Evolutionary conservation across 1,140 invertebrate species (phyloP), one percentile per base, ranked within the genome.

Genomic region (Leptonema lineaticorne): DNA sequence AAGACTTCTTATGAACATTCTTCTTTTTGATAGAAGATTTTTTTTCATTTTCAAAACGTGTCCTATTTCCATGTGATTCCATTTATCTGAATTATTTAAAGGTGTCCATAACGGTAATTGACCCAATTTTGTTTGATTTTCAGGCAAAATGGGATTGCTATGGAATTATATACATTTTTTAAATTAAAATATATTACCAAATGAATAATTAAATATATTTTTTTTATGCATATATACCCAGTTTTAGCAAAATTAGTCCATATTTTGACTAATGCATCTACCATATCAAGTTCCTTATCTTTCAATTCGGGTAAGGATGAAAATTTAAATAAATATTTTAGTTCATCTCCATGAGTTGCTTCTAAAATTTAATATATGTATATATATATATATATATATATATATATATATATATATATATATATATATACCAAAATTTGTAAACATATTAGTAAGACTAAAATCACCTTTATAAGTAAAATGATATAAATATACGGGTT

Each of bases 171-270:
- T n/a, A n/a, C n/a, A n/a, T n/a, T n/a, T n/a, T n/a, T n/a, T n/a
- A n/a, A n/a, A n/a, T n/a, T n/a, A n/a, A n/a, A n/a, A n/a, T n/a
- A n/a, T n/a, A n/a, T n/a, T n/a, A n/a, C n/a, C n/a, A n/a, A n/a
- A n/a, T n/a, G n/a, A n/a, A n/a, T n/a, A n/a, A n/a, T n/a, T n/a
- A n/a, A n/a, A n/a, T 41, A 41, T 11, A 11, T 14, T 41, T 41
- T 41, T 41, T 2, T 14, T 5, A 33, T 33, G 30, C 30, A 33
- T 33, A 41, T 16, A 11, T 62, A 72, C 71, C 71, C 71, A 22
- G 68, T 50, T 48, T 30, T 68, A 24, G 71, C 71, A 46, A 73
- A 73, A 62, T 69, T 70, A 0, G 60, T 70, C 71, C 71, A 73
- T 6, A 73, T 41, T 57, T 64, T 68, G n/a, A 70, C 20, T n/a